Base-by-base conservation (phyloP, 2,888 invertebrate genomes). In the Neoascia interrupta region DNA sequence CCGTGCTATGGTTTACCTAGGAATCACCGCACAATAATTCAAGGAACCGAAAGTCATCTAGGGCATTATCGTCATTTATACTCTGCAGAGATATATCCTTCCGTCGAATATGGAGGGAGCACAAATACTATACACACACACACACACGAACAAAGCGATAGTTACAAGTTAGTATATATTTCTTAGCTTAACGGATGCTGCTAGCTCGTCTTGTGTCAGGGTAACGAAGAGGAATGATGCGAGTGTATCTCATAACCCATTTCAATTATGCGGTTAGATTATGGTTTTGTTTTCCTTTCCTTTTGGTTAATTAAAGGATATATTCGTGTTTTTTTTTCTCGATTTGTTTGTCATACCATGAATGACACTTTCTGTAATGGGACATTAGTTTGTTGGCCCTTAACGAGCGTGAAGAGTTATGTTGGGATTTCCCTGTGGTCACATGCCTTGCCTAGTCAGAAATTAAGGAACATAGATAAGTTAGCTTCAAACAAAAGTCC, bases 11-110 rank as follows among this genome's bases (percentile, higher is more conserved):
- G 64, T 70, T 60, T 60, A 72, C 70, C 64, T 72, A 69, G 53
- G 63, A 60, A 63, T 70, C 47, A 70, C 76, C 76, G 72, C 76
- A 76, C 70, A 76, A 70, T 76, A 72, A 72, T 76, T 64, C 63
- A 47, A 64, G 47, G 47, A 76, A 76, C 76, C 53, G 51, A 64
- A 70, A 76, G 76, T 76, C 76, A 76, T 70, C 72, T 43, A 53
- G 54, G 58, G 45, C 64, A 76, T 70, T 60, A 72, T 70, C 64
- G 70, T 76, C 76, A 70, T 58, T 70, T 64, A 60, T 70, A 53
- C 43, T 15, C 15, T 19, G 11, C 18, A 28, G 26, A 58, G 34
- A 56, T 16, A 37, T 23, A 56, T 69, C 28, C 63, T 31, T 49
- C 45, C 69, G 26, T 41, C 5, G 16, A 28, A 4, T 60, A 13